Percentiles rank a stretch among this genome's conserved stretches.
phyloP scores from a whole-genome alignment of 2,113 vertebrate species.

The Hippocampus comes region DNA sequence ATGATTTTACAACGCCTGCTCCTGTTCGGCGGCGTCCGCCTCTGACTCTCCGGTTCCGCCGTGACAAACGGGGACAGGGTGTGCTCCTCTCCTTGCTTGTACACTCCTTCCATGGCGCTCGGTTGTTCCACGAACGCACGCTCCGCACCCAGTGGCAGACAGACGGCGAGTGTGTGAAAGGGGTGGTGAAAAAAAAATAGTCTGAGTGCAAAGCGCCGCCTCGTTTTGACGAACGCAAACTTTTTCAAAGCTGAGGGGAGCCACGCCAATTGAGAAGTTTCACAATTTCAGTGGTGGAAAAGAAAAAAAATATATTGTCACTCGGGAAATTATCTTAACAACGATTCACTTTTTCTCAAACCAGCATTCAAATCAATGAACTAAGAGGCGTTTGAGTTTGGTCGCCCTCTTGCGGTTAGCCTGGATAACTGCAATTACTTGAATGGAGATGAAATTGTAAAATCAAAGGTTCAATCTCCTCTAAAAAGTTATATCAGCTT shows the following conservation, averaged over 20 bases:
- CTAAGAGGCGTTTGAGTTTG: background rate
- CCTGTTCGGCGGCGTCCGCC: slow-evolving; percentile 21
- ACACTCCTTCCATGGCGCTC: slow-evolving; percentile 53
- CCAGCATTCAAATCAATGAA: background rate
- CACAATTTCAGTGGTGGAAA: background rate
- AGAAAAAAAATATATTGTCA: background rate
- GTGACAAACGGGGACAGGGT: slow-evolving; percentile 47
- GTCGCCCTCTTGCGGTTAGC: slow-evolving; percentile 34
- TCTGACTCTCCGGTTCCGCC: slow-evolving; percentile 47
- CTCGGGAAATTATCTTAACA: background rate
- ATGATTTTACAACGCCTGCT: slow-evolving; percentile 52
- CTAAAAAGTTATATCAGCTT: no score
- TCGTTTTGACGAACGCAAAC: slow-evolving; percentile 20
- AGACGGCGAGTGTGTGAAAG: background rate
- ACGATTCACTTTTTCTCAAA: no score
- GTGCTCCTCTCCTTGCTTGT: slow-evolving; percentile 48
- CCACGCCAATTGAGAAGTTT: background rate
- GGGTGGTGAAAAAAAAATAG: slow-evolving; percentile 1
- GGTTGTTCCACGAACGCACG: background rate
- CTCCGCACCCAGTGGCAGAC: background rate
- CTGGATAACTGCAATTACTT: background rate
- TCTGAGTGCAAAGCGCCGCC: slow-evolving; percentile 42
- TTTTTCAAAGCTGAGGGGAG: background rate
- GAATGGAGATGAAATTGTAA: background rate
- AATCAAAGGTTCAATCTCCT: no score